Conservation (phyloP, 2,888 invertebrate species). For the Harpalus rubripes region DNA sequence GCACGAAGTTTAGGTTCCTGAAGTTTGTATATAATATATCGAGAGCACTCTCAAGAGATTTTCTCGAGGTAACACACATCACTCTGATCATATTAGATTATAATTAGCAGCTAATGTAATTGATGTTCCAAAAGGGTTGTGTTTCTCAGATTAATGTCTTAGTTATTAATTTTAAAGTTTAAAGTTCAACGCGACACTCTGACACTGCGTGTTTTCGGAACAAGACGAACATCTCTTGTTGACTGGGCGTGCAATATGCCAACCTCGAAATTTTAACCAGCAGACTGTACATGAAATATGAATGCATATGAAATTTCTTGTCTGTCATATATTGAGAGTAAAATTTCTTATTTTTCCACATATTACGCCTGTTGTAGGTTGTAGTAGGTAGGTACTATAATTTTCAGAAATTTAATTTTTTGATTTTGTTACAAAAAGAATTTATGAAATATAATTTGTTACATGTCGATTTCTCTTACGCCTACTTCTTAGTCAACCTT, state of each 20-base stretch:
- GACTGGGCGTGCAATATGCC: not conserved
- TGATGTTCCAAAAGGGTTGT: constrained; percentile 18
- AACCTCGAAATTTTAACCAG: not conserved
- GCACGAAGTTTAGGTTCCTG: constrained; percentile 30
- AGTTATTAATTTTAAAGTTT: constrained; percentile 29
- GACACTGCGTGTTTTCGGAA: not conserved
- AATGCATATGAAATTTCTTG: too few relatives aligned
- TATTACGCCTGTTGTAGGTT: too few relatives aligned
- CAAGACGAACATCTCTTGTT: not conserved
- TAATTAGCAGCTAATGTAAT: constrained; percentile 39
- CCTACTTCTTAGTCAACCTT: too few relatives aligned
- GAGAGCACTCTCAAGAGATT: constrained; percentile 32
- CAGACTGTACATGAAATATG: too few relatives aligned
- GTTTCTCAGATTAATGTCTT: constrained; percentile 38
- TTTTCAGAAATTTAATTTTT: too few relatives aligned
- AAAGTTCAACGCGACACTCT: not conserved
- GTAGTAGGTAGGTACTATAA: too few relatives aligned
- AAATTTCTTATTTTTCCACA: too few relatives aligned
- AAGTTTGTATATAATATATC: constrained; percentile 49
- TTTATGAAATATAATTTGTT: too few relatives aligned
- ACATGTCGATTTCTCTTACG: too few relatives aligned
- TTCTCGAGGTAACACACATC: constrained; percentile 13
- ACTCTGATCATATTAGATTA: constrained; percentile 46
- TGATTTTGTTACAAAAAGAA: too few relatives aligned
- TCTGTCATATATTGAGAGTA: too few relatives aligned